Evolutionary conservation across 2,888 invertebrate genomes (phyloP).

Genomic region (Thera britannica): DNA sequence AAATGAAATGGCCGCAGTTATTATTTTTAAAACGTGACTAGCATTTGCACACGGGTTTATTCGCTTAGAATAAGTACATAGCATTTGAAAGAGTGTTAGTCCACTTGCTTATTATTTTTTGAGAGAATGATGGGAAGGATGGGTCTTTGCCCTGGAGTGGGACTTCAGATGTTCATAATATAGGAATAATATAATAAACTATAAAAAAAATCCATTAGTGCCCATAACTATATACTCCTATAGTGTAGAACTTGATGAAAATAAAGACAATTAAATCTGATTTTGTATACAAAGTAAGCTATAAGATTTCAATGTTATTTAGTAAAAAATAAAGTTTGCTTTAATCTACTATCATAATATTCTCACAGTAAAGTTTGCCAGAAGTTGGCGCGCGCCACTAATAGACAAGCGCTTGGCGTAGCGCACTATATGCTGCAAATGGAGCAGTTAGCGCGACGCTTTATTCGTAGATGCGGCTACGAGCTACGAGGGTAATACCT

Average conservation of each 20-base stretch:
- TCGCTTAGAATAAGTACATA: constrained; percentile 41
- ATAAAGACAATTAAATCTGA: no score
- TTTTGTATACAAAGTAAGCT: no score
- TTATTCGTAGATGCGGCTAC: constrained; percentile 41
- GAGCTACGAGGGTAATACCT: constrained; percentile 36
- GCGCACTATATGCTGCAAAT: constrained; percentile 31
- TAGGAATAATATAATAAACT: no score
- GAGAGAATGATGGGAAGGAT: no score
- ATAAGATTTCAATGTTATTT: no score
- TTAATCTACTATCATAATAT: neutral
- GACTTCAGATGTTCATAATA: no score
- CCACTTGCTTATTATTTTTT: no score
- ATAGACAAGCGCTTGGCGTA: constrained; percentile 33
- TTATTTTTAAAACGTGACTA: constrained; percentile 11
- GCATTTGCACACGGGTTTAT: constrained; percentile 47
- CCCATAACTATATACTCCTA: no score
- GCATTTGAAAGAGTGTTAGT: neutral
- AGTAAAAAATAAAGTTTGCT: neutral
- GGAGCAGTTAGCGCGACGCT: constrained; percentile 33
- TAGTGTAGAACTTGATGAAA: no score
- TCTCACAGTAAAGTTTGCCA: constrained; percentile 9
- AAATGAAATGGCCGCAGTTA: constrained; percentile 16
- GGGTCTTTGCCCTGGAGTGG: no score
- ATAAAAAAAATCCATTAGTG: no score
- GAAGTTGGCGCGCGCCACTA: constrained; percentile 34